Base-by-base conservation (phyloP, 2,113 vertebrate species). In the Trematocara marginatum region DNA sequence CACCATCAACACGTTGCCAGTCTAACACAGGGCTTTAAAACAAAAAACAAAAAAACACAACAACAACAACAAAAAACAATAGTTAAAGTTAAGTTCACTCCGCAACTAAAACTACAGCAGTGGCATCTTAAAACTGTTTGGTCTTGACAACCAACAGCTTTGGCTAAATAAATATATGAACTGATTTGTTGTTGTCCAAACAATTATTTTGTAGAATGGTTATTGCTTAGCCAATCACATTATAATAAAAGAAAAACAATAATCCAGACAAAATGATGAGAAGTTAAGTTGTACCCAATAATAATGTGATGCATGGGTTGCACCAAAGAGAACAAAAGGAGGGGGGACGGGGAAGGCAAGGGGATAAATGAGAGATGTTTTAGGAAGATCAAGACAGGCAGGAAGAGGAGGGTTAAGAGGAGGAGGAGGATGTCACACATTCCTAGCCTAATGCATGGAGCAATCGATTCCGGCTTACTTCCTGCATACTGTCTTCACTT, bases 381-480 rank as follows among this genome's bases (percentile, higher is more conserved):
- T 31, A 42, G 74, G 76, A 90, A 82, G 84, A 87, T 59, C 23
- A 23, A 61, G 82, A 42, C 16, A 57, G 86, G 89, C 83, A 89
- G 90, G 90, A 87, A 57, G 59, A 78, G 69, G 15, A 49, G 42
- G 23, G 13, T 49, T 31, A 74, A 47, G 66, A 47, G 69, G 85
- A 88, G 84, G 84, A 79, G 84, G 85, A 80, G 85, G 91, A 80
- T 57, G 93, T 92, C 92, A 95, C 92, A 95, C 95, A 96, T 96
- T 96, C 94, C 95, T 81, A 66, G 52, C 40, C 86, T 93, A 94
- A 95, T 95, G 94, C 93, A 93, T 45, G 88, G 85, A 89, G 93
- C 92, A 96, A 95, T 96, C 90, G 92, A 96, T 95, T 95, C 92
- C 89, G 64, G 90, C 95, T 93, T 78, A 35, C 81, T 94, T 96